Conservation (phyloP, 2,888 invertebrate species). For the Drosophila suboccidentalis region DNA sequence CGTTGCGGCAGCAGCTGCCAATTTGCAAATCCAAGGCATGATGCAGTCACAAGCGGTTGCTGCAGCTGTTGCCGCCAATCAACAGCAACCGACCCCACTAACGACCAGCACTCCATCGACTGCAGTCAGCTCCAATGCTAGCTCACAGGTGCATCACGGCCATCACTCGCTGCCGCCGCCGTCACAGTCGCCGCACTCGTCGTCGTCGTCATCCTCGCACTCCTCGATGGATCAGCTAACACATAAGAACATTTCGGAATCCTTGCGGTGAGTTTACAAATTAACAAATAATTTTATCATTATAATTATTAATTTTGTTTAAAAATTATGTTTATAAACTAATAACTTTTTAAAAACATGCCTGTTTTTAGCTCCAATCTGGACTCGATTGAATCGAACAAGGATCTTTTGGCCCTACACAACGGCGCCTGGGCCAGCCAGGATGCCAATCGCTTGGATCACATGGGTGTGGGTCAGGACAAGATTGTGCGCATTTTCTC, state of each 20-base stretch:
- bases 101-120: constrained; percentile 43
- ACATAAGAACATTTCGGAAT: constrained; percentile 82
- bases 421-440: constrained; percentile 88
- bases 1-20: constrained; percentile 82
- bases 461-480: constrained; percentile 90
- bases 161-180: constrained; percentile 80
- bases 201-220: constrained; percentile 77
- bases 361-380: constrained; percentile 80
- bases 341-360: neutral
- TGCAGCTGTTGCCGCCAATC: constrained; percentile 80
- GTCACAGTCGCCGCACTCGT: constrained; percentile 82
- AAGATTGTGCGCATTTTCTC: constrained; percentile 94
- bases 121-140: constrained; percentile 35
- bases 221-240: constrained; percentile 77
- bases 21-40: constrained; percentile 82
- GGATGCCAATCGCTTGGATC: constrained; percentile 75
- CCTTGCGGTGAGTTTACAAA: constrained; percentile 74
- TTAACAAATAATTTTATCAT: neutral
- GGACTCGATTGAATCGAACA: constrained; percentile 86
- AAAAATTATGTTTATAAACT: neutral
- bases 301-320: neutral
- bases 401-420: constrained; percentile 89
- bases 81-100: constrained; percentile 47
- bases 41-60: constrained; percentile 83
- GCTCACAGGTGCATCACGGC: constrained; percentile 58